These are phyloP conservation scores for Heliconius erato DNA, from an alignment of 2,888 invertebrate species.

Conservation along the genomic window DNA sequence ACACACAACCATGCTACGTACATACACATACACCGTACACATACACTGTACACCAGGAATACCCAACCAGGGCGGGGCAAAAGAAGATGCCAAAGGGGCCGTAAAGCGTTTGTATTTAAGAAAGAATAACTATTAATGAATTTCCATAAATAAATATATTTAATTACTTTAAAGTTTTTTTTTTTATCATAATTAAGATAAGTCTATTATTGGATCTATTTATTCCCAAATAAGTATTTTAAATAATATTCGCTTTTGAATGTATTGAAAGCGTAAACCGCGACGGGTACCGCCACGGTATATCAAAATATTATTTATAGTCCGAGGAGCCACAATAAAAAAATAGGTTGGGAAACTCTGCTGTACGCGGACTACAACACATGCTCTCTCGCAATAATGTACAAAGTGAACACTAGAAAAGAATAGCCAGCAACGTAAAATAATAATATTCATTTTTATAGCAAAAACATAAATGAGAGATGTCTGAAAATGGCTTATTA, in stretches of 20 bases:
- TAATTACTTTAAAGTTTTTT: too few relatives aligned
- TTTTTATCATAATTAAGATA: too few relatives aligned
- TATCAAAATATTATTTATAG: neutral
- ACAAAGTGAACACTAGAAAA: neutral
- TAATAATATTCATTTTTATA: neutral
- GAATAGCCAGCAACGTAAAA: neutral
- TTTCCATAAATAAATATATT: too few relatives aligned
- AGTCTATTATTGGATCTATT: too few relatives aligned
- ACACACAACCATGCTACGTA: slow-evolving; percentile 55
- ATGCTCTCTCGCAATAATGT: neutral
- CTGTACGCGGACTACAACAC: too few relatives aligned
- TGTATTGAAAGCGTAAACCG: too few relatives aligned
- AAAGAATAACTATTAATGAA: too few relatives aligned
- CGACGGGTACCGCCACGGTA: neutral
- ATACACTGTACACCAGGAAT: slow-evolving; percentile 15
- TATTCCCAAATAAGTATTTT: too few relatives aligned
- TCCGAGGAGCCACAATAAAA: neutral
- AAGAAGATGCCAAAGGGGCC: too few relatives aligned
- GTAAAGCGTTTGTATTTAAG: too few relatives aligned
- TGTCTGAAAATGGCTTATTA: neutral
- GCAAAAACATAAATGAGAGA: neutral
- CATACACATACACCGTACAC: slow-evolving; percentile 29
- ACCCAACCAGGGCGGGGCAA: neutral
- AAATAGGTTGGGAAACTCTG: neutral
- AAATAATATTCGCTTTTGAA: neutral